Evolutionary conservation across 2,888 invertebrate species (phyloP), one percentile per base, ranked within the genome.

Genomic region (Coelogynopora nodosa): DNA sequence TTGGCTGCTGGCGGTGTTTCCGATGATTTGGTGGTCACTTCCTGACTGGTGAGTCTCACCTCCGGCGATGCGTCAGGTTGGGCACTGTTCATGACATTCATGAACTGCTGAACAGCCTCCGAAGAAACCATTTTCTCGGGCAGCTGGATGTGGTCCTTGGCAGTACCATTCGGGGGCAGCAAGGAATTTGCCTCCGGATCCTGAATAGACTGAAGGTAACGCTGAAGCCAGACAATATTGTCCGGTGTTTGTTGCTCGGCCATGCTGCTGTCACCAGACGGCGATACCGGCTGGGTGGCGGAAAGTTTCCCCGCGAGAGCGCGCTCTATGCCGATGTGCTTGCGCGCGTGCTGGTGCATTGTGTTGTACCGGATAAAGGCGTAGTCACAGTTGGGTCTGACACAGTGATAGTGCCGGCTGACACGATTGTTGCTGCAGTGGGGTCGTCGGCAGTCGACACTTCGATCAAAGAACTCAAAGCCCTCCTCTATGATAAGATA

Each of bases 381-480:
- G 90, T 94, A 95, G 88, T 94, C 94, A 90, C 95, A 95, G 88
- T 93, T 93, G 0, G 94, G 93, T 86, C 94, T 92, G 0, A 94
- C 94, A 90, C 95, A 95, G 91, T 95, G 95, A 91, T 94, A 95
- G 91, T 95, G 95, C 30, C 94, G 93, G 89, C 94, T 94, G n/a
- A 94, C 92, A 89, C 94, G 93, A 90, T 95, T 95, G 91, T 94
- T 91, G 88, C 93, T 93, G 90, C 95, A 95, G 88, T 93, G 93
- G 0, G 93, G 91, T 67, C 94, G 91, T 31, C 94, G 93, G 90
- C 95, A 95, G 90, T 95, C 94, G 26, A 94, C 94, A 90, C 94
- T 94, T 84, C 93, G 93, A 90, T 95, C 95, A 91, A 95, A 96
- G 91, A 95, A 95, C 88, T 95, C 95, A 90, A 96, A 97, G 0